phyloP scores from a whole-genome alignment of 2,888 invertebrate species.

The Trissoscelio sp. region DNA sequence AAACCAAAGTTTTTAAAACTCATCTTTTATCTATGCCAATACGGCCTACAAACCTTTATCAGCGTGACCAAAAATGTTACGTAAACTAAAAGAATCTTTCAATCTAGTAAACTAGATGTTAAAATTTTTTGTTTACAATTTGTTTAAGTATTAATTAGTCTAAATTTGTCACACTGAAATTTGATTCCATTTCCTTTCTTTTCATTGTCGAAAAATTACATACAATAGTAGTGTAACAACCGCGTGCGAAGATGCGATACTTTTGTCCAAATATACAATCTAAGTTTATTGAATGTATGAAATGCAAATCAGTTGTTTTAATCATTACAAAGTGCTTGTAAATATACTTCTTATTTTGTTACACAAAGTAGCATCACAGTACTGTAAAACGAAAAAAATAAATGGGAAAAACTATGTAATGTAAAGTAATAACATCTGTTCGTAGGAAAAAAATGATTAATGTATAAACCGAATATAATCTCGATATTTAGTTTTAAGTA shows the following conservation, averaged over 20 bases:
- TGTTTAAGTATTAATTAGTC: too few species aligned
- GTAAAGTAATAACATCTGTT: constrained; percentile 8
- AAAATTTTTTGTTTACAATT: too few species aligned
- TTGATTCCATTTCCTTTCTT: too few species aligned
- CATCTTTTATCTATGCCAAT: neutral
- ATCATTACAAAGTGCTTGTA: constrained; percentile 10
- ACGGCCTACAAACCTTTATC: neutral
- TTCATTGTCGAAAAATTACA: neutral
- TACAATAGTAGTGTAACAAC: neutral
- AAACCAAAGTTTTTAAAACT: constrained; percentile 34
- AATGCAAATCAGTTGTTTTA: constrained; percentile 11
- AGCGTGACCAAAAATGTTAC: neutral
- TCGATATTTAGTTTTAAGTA: constrained; percentile 26
- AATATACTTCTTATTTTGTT: constrained; percentile 27
- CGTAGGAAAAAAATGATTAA: constrained; percentile 14
- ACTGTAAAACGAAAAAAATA: neutral
- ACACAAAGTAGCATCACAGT: neutral
- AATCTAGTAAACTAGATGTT: too few species aligned
- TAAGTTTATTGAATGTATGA: neutral
- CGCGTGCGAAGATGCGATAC: neutral
- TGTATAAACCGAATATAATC: constrained; percentile 35
- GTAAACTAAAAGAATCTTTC: too few species aligned
- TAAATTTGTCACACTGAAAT: too few species aligned
- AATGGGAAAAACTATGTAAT: neutral
- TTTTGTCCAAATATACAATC: neutral